These are phyloP conservation scores for Drosophila setifemur DNA, from an alignment of 1,140 invertebrate species.

Conservation along the genomic window DNA sequence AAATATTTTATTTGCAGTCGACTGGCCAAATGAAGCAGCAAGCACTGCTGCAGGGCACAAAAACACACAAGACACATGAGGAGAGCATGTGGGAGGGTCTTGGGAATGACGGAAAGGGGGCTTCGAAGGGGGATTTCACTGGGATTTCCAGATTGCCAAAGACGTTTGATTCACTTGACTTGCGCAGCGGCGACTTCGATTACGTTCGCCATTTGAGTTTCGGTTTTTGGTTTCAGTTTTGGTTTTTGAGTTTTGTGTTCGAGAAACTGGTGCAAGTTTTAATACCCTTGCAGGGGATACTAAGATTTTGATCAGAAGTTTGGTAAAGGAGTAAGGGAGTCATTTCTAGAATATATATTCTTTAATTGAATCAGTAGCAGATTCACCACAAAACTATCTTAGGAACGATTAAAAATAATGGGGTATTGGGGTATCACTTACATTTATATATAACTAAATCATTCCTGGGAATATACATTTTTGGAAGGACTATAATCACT, in stretches of 20 bases:
- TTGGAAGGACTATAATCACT: too few species aligned
- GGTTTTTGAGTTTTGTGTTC: slow-evolving; percentile 33
- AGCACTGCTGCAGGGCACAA: slow-evolving; percentile 10
- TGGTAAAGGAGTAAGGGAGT: too few species aligned
- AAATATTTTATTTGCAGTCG: slow-evolving; percentile 3
- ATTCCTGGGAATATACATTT: too few species aligned
- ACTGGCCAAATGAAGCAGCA: slow-evolving; percentile 23
- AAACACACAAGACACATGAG: slow-evolving; percentile 21
- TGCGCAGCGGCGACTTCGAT: slow-evolving; percentile 35
- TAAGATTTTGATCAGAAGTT: too few species aligned
- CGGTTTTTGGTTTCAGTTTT: slow-evolving; percentile 34
- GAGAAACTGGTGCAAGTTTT: slow-evolving; percentile 42
- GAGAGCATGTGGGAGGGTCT: slow-evolving; percentile 37
- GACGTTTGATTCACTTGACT: slow-evolving; percentile 43
- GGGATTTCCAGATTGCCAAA: slow-evolving; percentile 47
- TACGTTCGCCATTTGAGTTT: slow-evolving; percentile 39
- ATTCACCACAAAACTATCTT: too few species aligned
- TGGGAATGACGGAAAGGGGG: background rate
- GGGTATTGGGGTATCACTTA: too few species aligned
- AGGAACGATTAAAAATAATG: too few species aligned
- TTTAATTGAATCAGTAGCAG: too few species aligned
- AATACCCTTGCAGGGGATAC: too few species aligned
- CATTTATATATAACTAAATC: too few species aligned
- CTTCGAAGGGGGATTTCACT: slow-evolving; percentile 21
- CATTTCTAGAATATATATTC: too few species aligned